Conservation (phyloP, 2,797 vertebrate genomes). For the Tarsius wallacei region DNA sequence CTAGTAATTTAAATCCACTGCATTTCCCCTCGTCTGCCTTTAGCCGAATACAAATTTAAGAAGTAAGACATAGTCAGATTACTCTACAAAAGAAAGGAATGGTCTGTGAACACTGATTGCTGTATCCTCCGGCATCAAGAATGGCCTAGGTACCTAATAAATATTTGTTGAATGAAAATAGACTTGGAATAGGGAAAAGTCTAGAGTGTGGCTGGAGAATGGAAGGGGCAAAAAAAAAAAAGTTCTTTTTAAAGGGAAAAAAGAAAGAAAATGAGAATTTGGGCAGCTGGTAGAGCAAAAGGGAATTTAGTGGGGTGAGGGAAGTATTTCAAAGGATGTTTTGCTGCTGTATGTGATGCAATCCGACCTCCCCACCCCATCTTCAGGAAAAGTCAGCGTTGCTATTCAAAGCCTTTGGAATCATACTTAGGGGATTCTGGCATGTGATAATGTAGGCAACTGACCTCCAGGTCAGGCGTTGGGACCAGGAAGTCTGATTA, state of each 20-base stretch:
- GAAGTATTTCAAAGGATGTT: not conserved
- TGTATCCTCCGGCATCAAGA: not conserved
- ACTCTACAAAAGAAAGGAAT: not conserved
- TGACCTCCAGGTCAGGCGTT: not conserved
- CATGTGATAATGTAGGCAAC: not conserved
- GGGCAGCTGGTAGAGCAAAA: not conserved
- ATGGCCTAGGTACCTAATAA: not conserved
- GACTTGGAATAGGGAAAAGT: not conserved
- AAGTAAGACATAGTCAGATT: not conserved
- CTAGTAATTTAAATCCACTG: not conserved
- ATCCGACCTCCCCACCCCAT: not conserved
- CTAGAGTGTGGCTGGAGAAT: not conserved
- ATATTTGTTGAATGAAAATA: not conserved
- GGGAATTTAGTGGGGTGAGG: not conserved
- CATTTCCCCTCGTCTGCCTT: not conserved
- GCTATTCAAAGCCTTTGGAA: slow-evolving; percentile 27
- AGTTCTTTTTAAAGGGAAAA: not conserved
- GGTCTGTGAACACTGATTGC: not conserved
- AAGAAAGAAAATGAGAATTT: not conserved
- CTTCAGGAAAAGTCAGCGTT: not conserved
- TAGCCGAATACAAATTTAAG: not conserved
- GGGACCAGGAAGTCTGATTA: not conserved
- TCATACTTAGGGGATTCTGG: not conserved
- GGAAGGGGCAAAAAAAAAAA: not conserved
- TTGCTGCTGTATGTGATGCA: not conserved